Percentiles rank a stretch among this genome's conserved stretches.
These are phyloP conservation scores for Neosilurus hyrtlii DNA, from an alignment of 2,797 vertebrate species.

Conservation along the genomic window DNA sequence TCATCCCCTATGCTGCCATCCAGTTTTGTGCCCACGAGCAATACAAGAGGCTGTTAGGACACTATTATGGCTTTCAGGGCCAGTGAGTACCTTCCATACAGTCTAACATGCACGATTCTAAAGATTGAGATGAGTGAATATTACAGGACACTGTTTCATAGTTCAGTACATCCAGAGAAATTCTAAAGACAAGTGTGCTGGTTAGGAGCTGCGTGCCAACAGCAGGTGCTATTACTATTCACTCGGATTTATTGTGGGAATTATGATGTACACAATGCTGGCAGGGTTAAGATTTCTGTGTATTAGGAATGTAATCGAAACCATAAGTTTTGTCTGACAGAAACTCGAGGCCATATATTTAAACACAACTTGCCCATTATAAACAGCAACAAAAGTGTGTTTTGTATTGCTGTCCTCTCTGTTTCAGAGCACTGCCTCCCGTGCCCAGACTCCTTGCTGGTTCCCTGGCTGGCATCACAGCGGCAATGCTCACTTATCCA, in stretches of 20 bases:
- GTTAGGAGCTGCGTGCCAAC: background rate
- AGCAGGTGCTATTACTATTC: background rate
- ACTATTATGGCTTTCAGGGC: constrained; percentile 88
- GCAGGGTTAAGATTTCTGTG: background rate
- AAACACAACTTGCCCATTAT: too few species aligned
- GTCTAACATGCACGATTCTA: background rate
- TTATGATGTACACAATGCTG: background rate
- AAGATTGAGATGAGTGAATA: too few species aligned
- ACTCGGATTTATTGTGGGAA: background rate
- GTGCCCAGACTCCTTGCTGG: constrained; percentile 89
- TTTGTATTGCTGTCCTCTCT: constrained; percentile 17
- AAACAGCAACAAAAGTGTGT: background rate
- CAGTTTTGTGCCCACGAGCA: constrained; percentile 97
- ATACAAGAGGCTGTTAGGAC: constrained; percentile 87
- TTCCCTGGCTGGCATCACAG: constrained; percentile 88
- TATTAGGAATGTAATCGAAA: background rate
- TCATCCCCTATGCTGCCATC: constrained; percentile 94
- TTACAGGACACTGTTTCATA: background rate
- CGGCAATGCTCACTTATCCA: constrained; percentile 90
- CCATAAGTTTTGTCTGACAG: too few species aligned
- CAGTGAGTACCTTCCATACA: constrained; percentile 75
- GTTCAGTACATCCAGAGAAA: background rate
- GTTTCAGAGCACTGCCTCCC: constrained; percentile 82
- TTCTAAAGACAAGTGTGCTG: background rate
- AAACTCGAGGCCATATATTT: too few species aligned